Evolutionary conservation across 2,888 invertebrate genomes (phyloP).

Genomic region (Heliconius aoede): DNA sequence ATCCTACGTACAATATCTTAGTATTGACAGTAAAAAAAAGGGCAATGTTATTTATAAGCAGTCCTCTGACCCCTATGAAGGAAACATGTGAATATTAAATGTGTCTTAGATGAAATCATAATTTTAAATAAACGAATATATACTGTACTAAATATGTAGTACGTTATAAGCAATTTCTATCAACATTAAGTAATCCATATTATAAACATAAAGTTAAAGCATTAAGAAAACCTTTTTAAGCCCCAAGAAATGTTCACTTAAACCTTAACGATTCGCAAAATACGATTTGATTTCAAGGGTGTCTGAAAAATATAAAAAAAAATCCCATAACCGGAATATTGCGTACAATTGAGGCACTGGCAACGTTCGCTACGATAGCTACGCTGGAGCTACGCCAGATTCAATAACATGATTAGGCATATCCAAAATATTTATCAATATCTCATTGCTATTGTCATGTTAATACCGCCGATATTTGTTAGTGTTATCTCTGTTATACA

Average conservation of each 20-base stretch:
- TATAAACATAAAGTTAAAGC: background rate
- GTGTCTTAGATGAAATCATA: background rate
- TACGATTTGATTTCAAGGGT: conserved; percentile 34
- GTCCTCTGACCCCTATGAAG: background rate
- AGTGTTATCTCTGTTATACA: conserved; percentile 20
- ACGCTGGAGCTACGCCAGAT: conserved; percentile 66
- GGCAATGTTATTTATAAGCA: background rate
- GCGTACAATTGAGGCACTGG: conserved; percentile 54
- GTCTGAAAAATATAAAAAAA: conserved; percentile 44
- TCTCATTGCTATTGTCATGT: conserved; percentile 43
- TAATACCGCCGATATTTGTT: conserved; percentile 33
- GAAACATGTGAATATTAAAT: background rate
- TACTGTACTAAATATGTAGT: too few species aligned
- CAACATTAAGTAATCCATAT: background rate
- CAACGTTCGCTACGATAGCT: conserved; percentile 59
- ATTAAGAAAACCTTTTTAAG: background rate
- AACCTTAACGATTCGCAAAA: conserved; percentile 19
- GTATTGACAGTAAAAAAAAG: background rate
- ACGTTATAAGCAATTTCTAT: background rate
- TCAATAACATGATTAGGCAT: conserved; percentile 59
- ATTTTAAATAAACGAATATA: too few species aligned
- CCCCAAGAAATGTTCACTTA: background rate
- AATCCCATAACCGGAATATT: conserved; percentile 43
- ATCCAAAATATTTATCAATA: conserved; percentile 53
- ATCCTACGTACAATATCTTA: background rate